Conservation (phyloP, 35 echinoderm and acorn worm genomes). For the Apostichopus parvimensis region DNA sequence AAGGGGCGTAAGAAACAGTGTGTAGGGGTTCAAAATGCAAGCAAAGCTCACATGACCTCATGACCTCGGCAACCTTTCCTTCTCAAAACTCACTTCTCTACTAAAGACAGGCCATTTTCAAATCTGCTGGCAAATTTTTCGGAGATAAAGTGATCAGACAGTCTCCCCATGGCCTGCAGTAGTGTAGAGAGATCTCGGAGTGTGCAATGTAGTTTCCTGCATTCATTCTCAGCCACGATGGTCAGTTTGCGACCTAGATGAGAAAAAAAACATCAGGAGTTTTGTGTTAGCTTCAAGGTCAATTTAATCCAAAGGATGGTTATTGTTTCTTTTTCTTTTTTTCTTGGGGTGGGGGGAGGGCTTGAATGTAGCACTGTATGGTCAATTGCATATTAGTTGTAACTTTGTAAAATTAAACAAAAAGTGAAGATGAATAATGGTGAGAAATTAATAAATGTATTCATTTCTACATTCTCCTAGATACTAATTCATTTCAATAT, state of each 20-base stretch:
- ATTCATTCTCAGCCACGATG: slow-evolving; percentile 92
- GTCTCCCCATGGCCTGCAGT: slow-evolving; percentile 86
- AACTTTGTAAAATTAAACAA: too few species aligned
- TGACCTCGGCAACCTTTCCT: background rate
- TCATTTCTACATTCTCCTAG: too few species aligned
- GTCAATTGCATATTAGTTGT: too few species aligned
- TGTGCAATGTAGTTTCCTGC: slow-evolving; percentile 88
- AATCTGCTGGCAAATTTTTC: slow-evolving; percentile 85
- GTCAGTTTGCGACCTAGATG: slow-evolving; percentile 77
- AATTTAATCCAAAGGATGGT: background rate
- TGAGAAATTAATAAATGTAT: too few species aligned
- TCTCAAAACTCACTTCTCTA: slow-evolving; percentile 71
- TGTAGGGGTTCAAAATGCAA: too few species aligned
- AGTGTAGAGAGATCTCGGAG: slow-evolving; percentile 81
- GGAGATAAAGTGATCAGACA: slow-evolving; percentile 89
- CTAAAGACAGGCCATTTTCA: slow-evolving; percentile 87
- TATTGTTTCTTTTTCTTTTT: too few species aligned
- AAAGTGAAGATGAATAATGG: too few species aligned
- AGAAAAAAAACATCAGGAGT: background rate
- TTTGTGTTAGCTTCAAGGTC: background rate
- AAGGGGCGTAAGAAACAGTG: too few species aligned
- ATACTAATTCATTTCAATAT: too few species aligned
- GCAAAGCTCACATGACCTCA: too few species aligned
- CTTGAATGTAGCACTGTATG: background rate
- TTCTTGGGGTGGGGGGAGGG: background rate